These are phyloP conservation scores for Anas platyrhynchos DNA, from an alignment of 2,113 vertebrate genomes.

Conservation along the genomic window DNA sequence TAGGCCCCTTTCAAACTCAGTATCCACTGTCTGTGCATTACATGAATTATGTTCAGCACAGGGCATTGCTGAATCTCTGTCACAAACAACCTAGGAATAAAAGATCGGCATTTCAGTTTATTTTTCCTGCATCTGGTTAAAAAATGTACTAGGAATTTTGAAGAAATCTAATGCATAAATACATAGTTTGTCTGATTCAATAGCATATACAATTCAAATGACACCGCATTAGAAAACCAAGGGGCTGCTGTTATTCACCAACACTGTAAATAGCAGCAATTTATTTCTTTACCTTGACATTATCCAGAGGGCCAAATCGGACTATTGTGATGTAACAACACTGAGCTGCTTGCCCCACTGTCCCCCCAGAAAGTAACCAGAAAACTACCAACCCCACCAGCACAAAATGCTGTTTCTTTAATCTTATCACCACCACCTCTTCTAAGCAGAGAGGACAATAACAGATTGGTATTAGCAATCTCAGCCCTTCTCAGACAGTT, in stretches of 20 bases:
- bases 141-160: conserved; percentile 62
- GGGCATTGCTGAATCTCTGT: conserved; percentile 52
- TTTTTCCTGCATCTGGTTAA: conserved; percentile 72
- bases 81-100: conserved; percentile 66
- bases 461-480: neutral
- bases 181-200: conserved; percentile 73
- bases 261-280: neutral
- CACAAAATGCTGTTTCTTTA: neutral
- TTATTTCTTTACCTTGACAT: conserved; percentile 59
- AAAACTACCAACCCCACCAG: neutral
- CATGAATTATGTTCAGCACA: conserved; percentile 53
- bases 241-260: conserved; percentile 44
- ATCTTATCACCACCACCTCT: neutral
- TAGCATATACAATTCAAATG: conserved; percentile 75
- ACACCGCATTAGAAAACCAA: conserved; percentile 60
- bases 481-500: conserved; percentile 15
- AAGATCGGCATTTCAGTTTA: conserved; percentile 65
- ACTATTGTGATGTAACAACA: conserved; percentile 24
- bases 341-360: neutral
- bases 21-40: conserved; percentile 50
- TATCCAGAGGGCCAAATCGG: conserved; percentile 50
- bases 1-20: conserved; percentile 57
- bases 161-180: conserved; percentile 78
- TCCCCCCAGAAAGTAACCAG: neutral
- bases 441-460: neutral